phyloP scores from a whole-genome alignment of 2,113 vertebrate genomes.

The Scortum barcoo region DNA sequence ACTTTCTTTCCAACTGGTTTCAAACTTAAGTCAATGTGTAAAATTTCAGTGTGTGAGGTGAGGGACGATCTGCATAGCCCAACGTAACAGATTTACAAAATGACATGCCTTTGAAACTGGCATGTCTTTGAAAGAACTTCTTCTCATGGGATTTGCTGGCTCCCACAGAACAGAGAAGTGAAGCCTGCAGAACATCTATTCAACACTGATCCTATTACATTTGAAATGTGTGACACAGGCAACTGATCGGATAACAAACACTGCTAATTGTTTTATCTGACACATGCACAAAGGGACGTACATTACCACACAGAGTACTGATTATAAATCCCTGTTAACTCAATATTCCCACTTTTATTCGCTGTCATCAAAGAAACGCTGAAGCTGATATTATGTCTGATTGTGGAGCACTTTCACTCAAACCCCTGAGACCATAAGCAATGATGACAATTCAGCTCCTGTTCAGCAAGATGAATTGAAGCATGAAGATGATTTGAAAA shows the following conservation, averaged over 20 bases:
- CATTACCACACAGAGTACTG: not conserved
- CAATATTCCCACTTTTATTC: not conserved
- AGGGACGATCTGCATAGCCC: not conserved
- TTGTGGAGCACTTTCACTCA: conserved; percentile 31
- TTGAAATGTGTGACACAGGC: conserved; percentile 40
- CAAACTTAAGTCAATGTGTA: conserved; percentile 4
- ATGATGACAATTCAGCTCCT: conserved; percentile 62
- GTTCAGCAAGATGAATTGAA: conserved; percentile 56
- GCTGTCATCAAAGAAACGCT: not conserved
- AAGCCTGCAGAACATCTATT: conserved; percentile 36
- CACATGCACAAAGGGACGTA: not conserved
- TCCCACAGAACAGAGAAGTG: conserved; percentile 24
- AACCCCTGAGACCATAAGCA: conserved; percentile 30
- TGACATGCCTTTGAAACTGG: conserved; percentile 29
- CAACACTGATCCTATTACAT: conserved; percentile 48
- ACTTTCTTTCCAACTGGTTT: not conserved
- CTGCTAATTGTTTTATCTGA: conserved; percentile 24
- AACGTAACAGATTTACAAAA: conserved; percentile 23
- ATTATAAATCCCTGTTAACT: not conserved
- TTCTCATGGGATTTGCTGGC: conserved; percentile 30
- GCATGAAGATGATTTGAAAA: conserved; percentile 66
- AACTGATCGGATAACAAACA: conserved; percentile 2
- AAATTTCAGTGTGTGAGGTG: not conserved
- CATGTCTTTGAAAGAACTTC: conserved; percentile 33
- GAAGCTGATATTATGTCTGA: conserved; percentile 12